Evolutionary conservation across 2,113 vertebrate genomes (phyloP), one percentile per base, ranked within the genome.

Genomic region (Ctenodactylus gundi): DNA sequence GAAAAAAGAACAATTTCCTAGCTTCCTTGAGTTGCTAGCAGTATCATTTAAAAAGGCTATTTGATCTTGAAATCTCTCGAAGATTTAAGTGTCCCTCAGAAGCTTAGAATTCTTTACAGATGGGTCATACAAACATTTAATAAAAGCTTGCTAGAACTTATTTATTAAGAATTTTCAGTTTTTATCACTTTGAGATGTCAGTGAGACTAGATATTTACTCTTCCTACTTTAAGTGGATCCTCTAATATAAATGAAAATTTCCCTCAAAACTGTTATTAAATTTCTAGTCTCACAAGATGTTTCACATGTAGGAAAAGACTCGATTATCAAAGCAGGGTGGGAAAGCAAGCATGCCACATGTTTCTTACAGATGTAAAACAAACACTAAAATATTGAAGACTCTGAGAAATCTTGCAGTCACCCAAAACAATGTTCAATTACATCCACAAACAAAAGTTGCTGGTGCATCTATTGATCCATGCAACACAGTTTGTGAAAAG

Each of bases 21-120:
- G 29, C 64, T 93, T 77, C 51, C 6, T 6, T 27, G 49, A 86
- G 55, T 81, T 86, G 10, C 64, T 36, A 67, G 78, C 15, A 89
- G 7, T 60, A 80, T 77, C 83, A 88, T 64, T 67, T 90, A 9
- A 94, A n/a, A 89, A 95, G 31, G 46, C 76, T 62, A 87, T 55
- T 85, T 65, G 55, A 89, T 95, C 27, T 53, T 90, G 6, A 57
- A 80, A n/a, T 60, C 94, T 93, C 53, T 8, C 85, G 91, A 91
- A 88, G 58, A 4, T 53, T 93, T 81, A 91, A 81, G 62, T 34
- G 11, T 90, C 36, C n/a, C 55, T 88, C 6, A 88, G 21, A 5
- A 49, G 67, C 85, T 82, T 90, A 58, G 62, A 41, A 78, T 78
- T 91, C 23, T 55, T 92, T 86, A 80, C 49, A 13, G 21, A 62